phyloP scores from a whole-genome alignment of 2,113 vertebrate genomes.

The Misgurnus anguillicaudatus region DNA sequence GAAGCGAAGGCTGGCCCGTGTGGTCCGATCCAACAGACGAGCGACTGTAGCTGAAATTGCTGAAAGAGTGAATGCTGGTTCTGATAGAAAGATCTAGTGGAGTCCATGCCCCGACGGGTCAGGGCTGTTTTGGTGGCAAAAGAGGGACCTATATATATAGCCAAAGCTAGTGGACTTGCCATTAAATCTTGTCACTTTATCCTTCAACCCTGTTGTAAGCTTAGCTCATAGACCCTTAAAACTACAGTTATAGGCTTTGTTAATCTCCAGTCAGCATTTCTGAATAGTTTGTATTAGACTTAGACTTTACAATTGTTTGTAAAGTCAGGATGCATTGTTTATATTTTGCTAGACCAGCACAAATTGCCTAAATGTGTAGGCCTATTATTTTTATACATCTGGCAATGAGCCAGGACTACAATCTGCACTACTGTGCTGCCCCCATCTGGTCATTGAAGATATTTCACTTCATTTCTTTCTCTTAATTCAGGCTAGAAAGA shows the following conservation, averaged over 20 bases:
- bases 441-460: slow-evolving; percentile 39
- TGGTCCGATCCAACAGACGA: no score
- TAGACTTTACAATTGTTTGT: not conserved
- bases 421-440: slow-evolving; percentile 29
- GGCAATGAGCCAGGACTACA: not conserved
- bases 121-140: no score
- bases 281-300: not conserved
- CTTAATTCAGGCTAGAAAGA: not conserved
- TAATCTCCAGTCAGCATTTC: not conserved
- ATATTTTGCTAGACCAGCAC: not conserved
- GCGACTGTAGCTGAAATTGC: no score
- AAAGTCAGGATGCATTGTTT: not conserved
- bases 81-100: no score
- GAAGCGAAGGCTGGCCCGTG: no score
- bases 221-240: not conserved
- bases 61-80: no score
- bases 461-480: not conserved
- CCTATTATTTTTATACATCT: not conserved
- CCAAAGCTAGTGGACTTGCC: not conserved
- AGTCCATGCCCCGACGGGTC: no score
- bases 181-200: not conserved
- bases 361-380: not conserved
- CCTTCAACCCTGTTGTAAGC: not conserved
- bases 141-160: no score
- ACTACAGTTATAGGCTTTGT: not conserved